A percentile compares a stretch with the other conserved stretches of the same genome.
Evolutionary conservation across 2,888 invertebrate genomes (phyloP).

Genomic region (Entomobrya proxima): DNA sequence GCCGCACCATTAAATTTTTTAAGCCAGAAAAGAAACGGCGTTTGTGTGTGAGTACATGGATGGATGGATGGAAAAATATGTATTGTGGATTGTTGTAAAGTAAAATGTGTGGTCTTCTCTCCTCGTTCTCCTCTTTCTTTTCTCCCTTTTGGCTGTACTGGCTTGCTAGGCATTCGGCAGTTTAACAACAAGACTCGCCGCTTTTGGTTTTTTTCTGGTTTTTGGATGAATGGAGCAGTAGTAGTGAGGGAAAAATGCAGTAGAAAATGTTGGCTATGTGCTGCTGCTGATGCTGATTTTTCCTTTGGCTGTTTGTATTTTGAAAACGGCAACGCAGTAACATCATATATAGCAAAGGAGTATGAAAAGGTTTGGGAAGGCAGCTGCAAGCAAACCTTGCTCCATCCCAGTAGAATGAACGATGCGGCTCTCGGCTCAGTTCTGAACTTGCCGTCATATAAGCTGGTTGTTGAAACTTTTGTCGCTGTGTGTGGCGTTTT

Average conservation of each 20-base stretch:
- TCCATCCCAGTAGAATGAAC: constrained; percentile 66
- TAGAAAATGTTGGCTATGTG: no score
- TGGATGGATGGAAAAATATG: neutral
- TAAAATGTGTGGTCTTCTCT: neutral
- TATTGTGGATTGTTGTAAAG: constrained; percentile 18
- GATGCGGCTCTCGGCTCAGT: constrained; percentile 42
- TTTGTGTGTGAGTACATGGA: neutral
- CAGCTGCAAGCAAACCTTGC: constrained; percentile 54
- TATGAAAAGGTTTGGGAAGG: neutral
- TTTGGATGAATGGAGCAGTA: neutral
- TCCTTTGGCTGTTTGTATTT: no score
- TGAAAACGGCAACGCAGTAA: neutral
- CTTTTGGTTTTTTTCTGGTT: no score
- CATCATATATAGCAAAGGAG: neutral
- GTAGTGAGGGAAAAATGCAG: neutral
- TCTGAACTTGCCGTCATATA: constrained; percentile 49
- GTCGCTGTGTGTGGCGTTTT: neutral
- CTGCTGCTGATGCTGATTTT: no score
- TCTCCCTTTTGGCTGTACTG: neutral
- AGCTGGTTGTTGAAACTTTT: neutral
- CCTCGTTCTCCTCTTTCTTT: neutral
- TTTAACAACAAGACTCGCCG: no score
- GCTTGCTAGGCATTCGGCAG: no score
- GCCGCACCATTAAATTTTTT: constrained; percentile 9
- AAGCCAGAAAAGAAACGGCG: constrained; percentile 12